phyloP scores from a whole-genome alignment of 2,113 vertebrate genomes.

The Channa argus region DNA sequence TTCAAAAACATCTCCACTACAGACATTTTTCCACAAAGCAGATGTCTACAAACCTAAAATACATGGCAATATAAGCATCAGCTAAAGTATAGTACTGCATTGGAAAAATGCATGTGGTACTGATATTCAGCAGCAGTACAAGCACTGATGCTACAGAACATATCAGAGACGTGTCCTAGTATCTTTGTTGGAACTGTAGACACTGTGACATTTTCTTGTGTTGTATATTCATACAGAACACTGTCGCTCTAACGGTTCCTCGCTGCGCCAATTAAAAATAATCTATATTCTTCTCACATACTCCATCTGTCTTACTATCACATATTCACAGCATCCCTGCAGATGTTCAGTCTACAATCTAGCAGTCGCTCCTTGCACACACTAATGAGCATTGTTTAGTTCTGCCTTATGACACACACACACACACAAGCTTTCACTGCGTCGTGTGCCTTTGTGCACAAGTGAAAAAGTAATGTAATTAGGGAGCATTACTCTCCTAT shows the following conservation, averaged over 20 bases:
- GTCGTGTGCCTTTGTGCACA: constrained; percentile 7
- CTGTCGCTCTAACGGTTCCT: not conserved
- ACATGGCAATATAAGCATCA: too few species aligned
- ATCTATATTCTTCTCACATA: constrained; percentile 15
- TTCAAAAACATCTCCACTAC: too few species aligned
- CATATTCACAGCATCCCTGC: not conserved
- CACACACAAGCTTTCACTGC: constrained; percentile 18
- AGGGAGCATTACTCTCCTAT: constrained; percentile 63
- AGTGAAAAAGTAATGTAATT: constrained; percentile 52
- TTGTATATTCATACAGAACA: not conserved
- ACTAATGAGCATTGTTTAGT: constrained; percentile 60
- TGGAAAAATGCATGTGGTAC: too few species aligned
- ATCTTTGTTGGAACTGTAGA: not conserved
- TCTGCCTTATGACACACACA: constrained; percentile 29
- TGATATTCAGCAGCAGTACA: too few species aligned
- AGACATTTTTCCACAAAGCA: too few species aligned
- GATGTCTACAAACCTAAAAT: too few species aligned
- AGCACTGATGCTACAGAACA: not conserved
- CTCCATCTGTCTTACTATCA: constrained; percentile 5
- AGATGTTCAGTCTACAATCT: constrained; percentile 14
- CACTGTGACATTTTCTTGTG: not conserved
- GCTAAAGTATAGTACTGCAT: too few species aligned
- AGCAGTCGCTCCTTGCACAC: constrained; percentile 17
- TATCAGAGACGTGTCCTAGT: not conserved
- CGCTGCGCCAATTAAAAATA: not conserved